These are phyloP conservation scores for Diaphora mendica DNA, from an alignment of 2,888 invertebrate genomes.

Conservation along the genomic window DNA sequence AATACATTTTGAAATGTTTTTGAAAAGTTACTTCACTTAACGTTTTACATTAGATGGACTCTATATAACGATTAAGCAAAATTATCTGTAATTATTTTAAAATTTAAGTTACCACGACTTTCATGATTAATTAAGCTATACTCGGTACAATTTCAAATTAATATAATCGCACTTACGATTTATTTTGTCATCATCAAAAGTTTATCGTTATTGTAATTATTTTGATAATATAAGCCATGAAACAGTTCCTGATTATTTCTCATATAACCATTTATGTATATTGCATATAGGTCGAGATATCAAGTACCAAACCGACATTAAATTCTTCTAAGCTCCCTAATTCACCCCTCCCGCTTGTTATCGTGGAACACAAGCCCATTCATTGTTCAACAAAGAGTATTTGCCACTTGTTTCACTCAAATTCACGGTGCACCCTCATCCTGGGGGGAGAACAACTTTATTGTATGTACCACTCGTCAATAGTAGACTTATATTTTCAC, in stretches of 20 bases:
- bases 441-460: conserved; percentile 34
- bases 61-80: too few species aligned
- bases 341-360: conserved; percentile 41
- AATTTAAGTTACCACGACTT: too few species aligned
- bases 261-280: too few species aligned
- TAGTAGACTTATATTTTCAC: neutral
- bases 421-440: conserved; percentile 56
- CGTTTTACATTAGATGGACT: too few species aligned
- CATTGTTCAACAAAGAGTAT: conserved; percentile 61
- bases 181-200: neutral
- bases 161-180: too few species aligned
- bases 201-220: neutral
- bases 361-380: conserved; percentile 51
- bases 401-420: conserved; percentile 74
- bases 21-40: too few species aligned
- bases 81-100: too few species aligned
- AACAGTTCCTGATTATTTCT: too few species aligned
- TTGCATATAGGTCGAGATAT: neutral
- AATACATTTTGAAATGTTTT: neutral
- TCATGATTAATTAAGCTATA: too few species aligned
- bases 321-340: conserved; percentile 27
- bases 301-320: conserved; percentile 24
- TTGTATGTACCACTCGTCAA: conserved; percentile 17
- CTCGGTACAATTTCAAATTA: too few species aligned
- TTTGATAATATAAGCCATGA: neutral